Base-by-base conservation (phyloP, 2,888 invertebrate species). In the Melangyna quadrimaculata region DNA sequence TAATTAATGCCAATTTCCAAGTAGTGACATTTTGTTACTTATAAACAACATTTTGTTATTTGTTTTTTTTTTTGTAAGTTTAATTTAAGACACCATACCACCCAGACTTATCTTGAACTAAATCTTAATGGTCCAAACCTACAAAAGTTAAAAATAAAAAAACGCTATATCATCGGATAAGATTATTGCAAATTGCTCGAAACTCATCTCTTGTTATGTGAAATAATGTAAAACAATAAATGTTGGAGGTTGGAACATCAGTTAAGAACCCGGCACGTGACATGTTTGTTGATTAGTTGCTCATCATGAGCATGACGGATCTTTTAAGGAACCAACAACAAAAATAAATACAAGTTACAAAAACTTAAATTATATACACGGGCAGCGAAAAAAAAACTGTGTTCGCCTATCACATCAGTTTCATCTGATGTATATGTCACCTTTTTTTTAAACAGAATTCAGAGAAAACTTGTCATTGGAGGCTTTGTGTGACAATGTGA, bases 201-300 rank as follows among this genome's bases (percentile, higher is more conserved):
- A 67, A 75, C 75, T 80, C 84, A 84, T 84, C 80, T 77, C 67
- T 75, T 80, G 65, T 84, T 71, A 80, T 75, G 65, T 80, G 80
- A 80, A 84, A 84, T 77, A 84, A 84, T 77, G 84, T 80, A 79
- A 43, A 75, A 84, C 80, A 84, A 80, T 84, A 84, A 84, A 84
- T 77, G 84, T 72, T 84, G 84, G 71, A 84, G 72, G 84, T 71
- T 84, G 84, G 80, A 84, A 77, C 80, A 84, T 84, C 84, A 84
- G 84, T 84, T 80, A 84, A 84, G 80, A 74, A 29, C 57, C 57
- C 27, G 72, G 75, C 80, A 84, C 84, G 84, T 84, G 84, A 84
- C 80, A 65, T 84, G 84, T 43, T 75, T 84, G 71, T 61, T 14
- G 43, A 84, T 75, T 71, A 45, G 29, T 51, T 61, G 57, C 9